Percentiles rank a stretch among this genome's conserved stretches.
These are phyloP conservation scores for Sibirionetta formosa DNA, from an alignment of 2,797 vertebrate species.

Conservation along the genomic window DNA sequence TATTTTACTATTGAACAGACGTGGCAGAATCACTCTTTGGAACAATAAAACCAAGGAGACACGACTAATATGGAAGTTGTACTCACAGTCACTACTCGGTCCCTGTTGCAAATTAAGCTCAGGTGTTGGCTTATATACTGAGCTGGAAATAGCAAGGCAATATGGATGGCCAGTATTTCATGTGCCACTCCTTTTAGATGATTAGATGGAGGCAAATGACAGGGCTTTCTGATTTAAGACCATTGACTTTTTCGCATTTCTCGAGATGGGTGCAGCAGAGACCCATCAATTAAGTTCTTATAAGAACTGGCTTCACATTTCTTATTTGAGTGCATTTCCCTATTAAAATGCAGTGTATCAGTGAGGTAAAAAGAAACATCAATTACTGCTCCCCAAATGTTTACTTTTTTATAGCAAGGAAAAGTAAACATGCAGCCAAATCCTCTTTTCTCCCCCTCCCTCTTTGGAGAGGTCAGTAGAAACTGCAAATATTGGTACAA, in stretches of 20 bases:
- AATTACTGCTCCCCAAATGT: not conserved
- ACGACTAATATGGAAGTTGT: not conserved
- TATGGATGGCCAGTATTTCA: fast-evolving
- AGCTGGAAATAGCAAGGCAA: not conserved
- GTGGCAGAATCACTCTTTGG: not conserved
- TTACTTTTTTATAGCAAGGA: not conserved
- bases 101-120: not conserved
- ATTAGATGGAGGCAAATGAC: not conserved
- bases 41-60: not conserved
- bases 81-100: not conserved
- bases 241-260: not conserved
- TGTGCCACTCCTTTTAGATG: not conserved
- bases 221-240: not conserved
- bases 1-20: not conserved
- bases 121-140: not conserved
- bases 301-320: not conserved
- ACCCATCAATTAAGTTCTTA: not conserved
- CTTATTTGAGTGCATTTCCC: not conserved
- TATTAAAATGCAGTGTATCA: not conserved
- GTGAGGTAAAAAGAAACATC: not conserved
- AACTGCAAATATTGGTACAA: not conserved
- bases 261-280: not conserved
- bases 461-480: fast-evolving
- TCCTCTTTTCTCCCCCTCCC: not conserved
- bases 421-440: not conserved